Evolutionary conservation across 2,888 invertebrate species (phyloP).

Genomic region (Ceratothoa steindachneri): DNA sequence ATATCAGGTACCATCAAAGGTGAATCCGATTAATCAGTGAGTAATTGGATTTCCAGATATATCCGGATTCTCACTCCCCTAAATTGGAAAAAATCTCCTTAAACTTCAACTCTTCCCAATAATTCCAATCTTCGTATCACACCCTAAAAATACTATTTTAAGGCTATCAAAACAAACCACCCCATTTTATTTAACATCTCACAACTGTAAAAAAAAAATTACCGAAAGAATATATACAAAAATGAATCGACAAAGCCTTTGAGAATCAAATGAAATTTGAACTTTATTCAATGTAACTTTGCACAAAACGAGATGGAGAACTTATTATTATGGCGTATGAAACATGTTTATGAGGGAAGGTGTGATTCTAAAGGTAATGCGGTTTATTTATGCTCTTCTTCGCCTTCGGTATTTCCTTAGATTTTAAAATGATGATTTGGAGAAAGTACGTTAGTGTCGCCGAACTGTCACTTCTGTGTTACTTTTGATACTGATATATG

Average conservation of each 20-base stretch:
- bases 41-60: background rate
- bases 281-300: background rate
- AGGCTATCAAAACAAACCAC: background rate
- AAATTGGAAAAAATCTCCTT: no score
- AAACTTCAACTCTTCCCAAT: no score
- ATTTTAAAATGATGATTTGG: no score
- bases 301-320: background rate
- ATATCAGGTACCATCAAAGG: background rate
- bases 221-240: background rate
- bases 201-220: background rate
- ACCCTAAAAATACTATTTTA: background rate
- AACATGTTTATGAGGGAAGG: background rate
- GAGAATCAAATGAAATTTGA: background rate
- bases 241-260: no score
- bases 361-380: background rate
- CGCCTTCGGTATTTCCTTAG: no score
- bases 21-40: background rate
- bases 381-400: background rate
- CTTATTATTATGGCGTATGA: background rate
- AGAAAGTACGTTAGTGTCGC: no score
- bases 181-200: no score
- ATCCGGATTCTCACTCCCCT: background rate
- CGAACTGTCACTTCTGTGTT: no score
- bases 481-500: no score
- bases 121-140: no score